These are phyloP conservation scores for Thaleichthys pacificus DNA, from an alignment of 2,797 vertebrate genomes.

Conservation along the genomic window DNA sequence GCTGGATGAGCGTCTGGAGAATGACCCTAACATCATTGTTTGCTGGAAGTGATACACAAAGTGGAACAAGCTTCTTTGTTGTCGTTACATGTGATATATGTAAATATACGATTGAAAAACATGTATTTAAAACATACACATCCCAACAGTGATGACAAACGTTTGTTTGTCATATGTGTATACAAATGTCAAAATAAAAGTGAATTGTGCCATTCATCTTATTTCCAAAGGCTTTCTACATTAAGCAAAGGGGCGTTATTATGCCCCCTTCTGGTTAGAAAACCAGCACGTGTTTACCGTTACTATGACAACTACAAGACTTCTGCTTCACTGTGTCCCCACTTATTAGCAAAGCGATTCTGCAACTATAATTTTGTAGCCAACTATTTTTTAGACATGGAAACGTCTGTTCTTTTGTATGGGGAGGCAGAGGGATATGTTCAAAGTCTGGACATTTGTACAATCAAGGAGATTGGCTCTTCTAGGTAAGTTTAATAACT, in stretches of 20 bases:
- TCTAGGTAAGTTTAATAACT: slow-evolving; percentile 55
- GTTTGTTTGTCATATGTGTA: not conserved
- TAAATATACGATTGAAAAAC: not conserved
- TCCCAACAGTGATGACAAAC: not conserved
- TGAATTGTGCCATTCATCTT: not conserved
- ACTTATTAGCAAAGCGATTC: not conserved
- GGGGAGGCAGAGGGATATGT: slow-evolving; percentile 81
- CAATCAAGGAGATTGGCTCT: slow-evolving; percentile 77
- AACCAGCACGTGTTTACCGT: slow-evolving; percentile 25
- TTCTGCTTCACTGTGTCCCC: accelerated
- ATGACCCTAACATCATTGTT: slow-evolving; percentile 95
- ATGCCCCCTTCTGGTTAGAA: slow-evolving; percentile 41
- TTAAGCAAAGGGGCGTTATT: not conserved
- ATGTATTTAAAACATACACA: not conserved
- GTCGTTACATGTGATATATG: not conserved
- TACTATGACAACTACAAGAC: slow-evolving; percentile 56
- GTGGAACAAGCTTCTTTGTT: not conserved
- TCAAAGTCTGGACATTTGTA: slow-evolving; percentile 71
- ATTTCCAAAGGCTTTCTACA: not conserved
- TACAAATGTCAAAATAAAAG: not conserved
- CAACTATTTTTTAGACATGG: slow-evolving; percentile 42
- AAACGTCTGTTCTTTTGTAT: slow-evolving; percentile 63
- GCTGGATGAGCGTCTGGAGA: slow-evolving; percentile 95
- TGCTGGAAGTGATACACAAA: slow-evolving; percentile 88
- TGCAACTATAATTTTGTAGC: not conserved